Conservation (phyloP, 2,888 invertebrate species). For the Tolmerus cingulatus region DNA sequence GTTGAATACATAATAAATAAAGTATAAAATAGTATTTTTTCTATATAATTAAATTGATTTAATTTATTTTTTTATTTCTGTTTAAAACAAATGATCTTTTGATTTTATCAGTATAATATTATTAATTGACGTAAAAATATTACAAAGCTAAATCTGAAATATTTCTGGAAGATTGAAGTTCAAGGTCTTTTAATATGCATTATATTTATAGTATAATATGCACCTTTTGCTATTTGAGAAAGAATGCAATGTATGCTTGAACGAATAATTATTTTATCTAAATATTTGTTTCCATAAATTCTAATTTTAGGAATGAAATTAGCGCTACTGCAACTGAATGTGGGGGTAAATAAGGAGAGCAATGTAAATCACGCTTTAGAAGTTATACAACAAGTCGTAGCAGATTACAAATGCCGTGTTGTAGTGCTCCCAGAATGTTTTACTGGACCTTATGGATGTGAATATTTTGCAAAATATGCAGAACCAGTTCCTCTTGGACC, state of each 20-base stretch:
- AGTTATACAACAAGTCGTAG: slow-evolving; percentile 73
- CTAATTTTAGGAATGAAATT: slow-evolving; percentile 60
- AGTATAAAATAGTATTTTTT: not conserved
- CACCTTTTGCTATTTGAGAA: too few species aligned
- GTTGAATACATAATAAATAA: not conserved
- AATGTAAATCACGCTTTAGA: slow-evolving; percentile 76
- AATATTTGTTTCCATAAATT: not conserved
- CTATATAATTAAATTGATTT: too few species aligned
- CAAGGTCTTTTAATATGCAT: too few species aligned
- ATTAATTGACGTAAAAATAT: too few species aligned
- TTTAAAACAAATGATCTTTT: too few species aligned
- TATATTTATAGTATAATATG: too few species aligned
- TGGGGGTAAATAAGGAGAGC: slow-evolving; percentile 73
- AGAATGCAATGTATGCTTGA: not conserved
- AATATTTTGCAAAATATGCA: slow-evolving; percentile 82
- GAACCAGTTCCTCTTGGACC: slow-evolving; percentile 86
- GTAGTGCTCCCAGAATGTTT: slow-evolving; percentile 87
- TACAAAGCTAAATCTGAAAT: too few species aligned
- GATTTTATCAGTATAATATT: too few species aligned
- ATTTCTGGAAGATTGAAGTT: too few species aligned
- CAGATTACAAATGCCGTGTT: slow-evolving; percentile 68
- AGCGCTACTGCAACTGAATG: slow-evolving; percentile 80
- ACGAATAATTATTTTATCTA: not conserved
- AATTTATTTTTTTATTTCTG: too few species aligned
- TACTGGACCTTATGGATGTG: slow-evolving; percentile 90